Evolutionary conservation across 2,797 vertebrate genomes (phyloP).

Genomic region (Parauchenoglanis ngamensis): DNA sequence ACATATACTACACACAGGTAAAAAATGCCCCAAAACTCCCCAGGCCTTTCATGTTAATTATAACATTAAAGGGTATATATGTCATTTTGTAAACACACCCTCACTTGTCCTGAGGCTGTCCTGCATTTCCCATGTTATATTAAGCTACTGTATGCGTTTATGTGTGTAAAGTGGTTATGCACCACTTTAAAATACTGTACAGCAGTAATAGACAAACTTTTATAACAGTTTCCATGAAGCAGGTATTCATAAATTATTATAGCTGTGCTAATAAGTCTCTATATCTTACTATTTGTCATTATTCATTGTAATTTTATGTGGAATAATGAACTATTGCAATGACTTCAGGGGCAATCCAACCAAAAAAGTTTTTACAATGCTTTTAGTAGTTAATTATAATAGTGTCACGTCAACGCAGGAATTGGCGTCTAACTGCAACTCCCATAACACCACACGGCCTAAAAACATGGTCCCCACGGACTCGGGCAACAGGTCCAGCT

Average conservation of each 20-base stretch:
- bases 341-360: too few relatives aligned
- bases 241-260: background rate
- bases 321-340: background rate
- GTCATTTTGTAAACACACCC: constrained; percentile 39
- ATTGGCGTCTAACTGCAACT: background rate
- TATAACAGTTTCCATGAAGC: background rate
- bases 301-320: background rate
- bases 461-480: background rate
- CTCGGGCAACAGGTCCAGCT: background rate
- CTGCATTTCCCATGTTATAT: constrained; percentile 4
- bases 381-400: too few relatives aligned
- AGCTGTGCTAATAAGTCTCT: background rate
- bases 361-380: background rate
- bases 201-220: background rate
- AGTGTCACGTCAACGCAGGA: too few relatives aligned
- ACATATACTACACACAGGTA: background rate
- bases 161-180: background rate
- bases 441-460: background rate
- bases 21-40: background rate
- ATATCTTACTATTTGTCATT: background rate
- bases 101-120: constrained; percentile 13
- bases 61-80: constrained; percentile 35
- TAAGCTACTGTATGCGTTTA: background rate
- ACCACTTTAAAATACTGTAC: background rate
- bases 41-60: constrained; percentile 18